A percentile compares a stretch with the other conserved stretches of the same genome.
Evolutionary conservation across 2,888 invertebrate species (phyloP).

Genomic region (Morpho achilles): DNA sequence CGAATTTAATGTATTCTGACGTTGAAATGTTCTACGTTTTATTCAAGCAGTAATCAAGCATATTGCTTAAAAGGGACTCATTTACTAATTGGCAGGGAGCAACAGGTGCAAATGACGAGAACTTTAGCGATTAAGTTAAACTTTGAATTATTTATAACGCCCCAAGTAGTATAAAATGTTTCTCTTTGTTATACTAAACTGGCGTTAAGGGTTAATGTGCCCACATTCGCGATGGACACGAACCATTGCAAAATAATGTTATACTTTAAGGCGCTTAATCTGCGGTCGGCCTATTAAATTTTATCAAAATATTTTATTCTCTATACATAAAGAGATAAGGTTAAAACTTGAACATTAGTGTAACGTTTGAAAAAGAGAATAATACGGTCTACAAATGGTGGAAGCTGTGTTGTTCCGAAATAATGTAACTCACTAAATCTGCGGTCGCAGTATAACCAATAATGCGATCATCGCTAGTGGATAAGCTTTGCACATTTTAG

Average conservation of each 20-base stretch:
- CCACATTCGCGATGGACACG: conserved; percentile 18
- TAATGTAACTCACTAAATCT: conserved; percentile 25
- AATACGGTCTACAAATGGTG: conserved; percentile 12
- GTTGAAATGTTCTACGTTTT: no score
- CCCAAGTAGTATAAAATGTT: conserved; percentile 1
- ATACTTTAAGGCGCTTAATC: conserved; percentile 24
- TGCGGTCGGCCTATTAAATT: conserved; percentile 11
- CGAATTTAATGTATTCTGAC: no score
- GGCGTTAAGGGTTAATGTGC: conserved; percentile 9
- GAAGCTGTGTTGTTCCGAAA: conserved; percentile 13
- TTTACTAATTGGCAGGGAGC: no score
- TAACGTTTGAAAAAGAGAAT: conserved; percentile 8
- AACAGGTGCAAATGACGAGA: no score
- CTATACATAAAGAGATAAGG: neutral
- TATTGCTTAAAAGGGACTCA: no score
- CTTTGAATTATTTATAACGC: neutral
- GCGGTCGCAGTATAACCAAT: conserved; percentile 21
- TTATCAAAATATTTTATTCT: conserved; percentile 8
- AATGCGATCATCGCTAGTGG: conserved; percentile 21
- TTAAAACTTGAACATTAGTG: neutral
- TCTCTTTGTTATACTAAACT: conserved; percentile 1
- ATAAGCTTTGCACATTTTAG: conserved; percentile 19
- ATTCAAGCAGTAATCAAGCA: no score
- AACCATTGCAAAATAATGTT: conserved; percentile 23
- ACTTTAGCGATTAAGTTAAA: no score